Evolutionary conservation across 1,140 invertebrate genomes (phyloP).

Genomic region (Zophobas atratus): DNA sequence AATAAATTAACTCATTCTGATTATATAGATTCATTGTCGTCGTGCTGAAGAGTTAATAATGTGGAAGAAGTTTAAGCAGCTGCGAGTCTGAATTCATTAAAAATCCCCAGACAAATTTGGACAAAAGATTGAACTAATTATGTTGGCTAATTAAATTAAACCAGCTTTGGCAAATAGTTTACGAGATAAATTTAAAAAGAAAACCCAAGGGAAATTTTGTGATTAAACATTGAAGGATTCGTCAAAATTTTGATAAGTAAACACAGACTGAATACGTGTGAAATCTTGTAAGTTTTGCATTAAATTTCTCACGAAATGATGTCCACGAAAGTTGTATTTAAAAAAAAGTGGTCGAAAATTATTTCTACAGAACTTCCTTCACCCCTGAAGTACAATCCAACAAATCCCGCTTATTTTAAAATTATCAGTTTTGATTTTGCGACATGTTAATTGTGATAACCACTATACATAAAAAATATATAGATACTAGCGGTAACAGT

Average conservation of each 20-base stretch:
- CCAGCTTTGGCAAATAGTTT: constrained; percentile 30
- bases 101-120: constrained; percentile 10
- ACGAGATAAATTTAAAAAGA: constrained; percentile 13
- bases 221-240: constrained; percentile 12
- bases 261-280: background rate
- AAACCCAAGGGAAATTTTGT: constrained; percentile 18
- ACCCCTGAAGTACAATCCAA: no score
- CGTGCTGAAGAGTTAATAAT: background rate
- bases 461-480: no score
- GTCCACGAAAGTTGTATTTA: no score
- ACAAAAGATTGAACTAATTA: constrained; percentile 10
- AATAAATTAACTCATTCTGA: background rate
- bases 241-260: background rate
- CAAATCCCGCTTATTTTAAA: no score
- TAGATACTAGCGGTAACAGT: no score
- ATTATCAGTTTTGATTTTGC: no score
- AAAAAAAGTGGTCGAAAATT: no score
- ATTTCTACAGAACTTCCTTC: no score
- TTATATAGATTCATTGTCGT: background rate
- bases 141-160: constrained; percentile 27
- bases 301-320: no score
- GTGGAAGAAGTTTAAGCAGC: background rate
- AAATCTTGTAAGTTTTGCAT: no score
- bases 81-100: constrained; percentile 18
- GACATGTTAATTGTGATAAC: no score